Evolutionary conservation across 2,888 invertebrate genomes (phyloP), one percentile per base, ranked within the genome.

Genomic region (Phlogophora meticulosa): DNA sequence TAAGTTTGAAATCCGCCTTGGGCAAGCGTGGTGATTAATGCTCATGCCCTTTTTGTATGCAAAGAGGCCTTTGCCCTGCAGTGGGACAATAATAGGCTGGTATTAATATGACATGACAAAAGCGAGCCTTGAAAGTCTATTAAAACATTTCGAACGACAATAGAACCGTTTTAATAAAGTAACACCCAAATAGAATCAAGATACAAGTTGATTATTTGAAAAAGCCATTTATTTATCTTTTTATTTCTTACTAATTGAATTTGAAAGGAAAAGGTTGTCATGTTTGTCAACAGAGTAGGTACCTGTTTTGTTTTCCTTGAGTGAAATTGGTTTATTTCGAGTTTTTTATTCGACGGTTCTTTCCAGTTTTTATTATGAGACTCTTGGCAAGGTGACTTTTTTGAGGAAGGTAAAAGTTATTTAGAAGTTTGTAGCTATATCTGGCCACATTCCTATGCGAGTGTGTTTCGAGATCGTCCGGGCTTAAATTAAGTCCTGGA

Each of bases 151-250:
- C 15, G 22, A 13, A 40, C 13, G 40, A 38, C 17, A 32, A 63
- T 56, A 17, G 40, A 46, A 2, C 24, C 15, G 36, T 20, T n/a
- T 22, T 46, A 7, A 40, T 32, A 24, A 42, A 51, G n/a, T 11
- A 20, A n/a, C 13, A 22, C 34, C 42, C 7, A 57, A 34, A 65
- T 48, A 17, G 36, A 61, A 58, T 69, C 24, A 53, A 43, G 34
- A 64, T 53, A 53, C 46, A 55, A 36, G n/a, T 58, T 42, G 53
- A 56, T 45, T 22, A 43, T 38, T 34, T 22, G 20, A 55, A 45
- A 68, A 52, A 66, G 20, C 52, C 17, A 56, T 61, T 56, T 36
- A 62, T 72, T 71, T 22, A 61, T 32, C 28, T 17, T 59, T 67
- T 46, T 24, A 61, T 65, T 65, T 58, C 22, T 38, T 0, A 2